These are phyloP conservation scores for Pipistrellus nathusii DNA, from an alignment of 2,797 vertebrate genomes.

Conservation along the genomic window DNA sequence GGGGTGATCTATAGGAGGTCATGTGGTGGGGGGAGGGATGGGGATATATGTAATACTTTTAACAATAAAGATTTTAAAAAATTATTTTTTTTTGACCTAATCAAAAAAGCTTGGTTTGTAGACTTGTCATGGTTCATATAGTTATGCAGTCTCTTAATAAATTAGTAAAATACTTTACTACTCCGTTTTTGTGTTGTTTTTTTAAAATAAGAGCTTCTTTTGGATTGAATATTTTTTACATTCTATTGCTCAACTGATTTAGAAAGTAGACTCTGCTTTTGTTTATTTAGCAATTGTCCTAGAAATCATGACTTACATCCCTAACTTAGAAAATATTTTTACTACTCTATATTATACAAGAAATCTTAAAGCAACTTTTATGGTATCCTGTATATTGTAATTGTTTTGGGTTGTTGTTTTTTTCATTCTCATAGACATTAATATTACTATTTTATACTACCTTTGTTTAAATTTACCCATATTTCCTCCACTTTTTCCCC, in stretches of 20 bases:
- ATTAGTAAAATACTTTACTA: background rate
- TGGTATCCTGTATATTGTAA: background rate
- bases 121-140: background rate
- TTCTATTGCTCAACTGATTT: background rate
- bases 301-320: background rate
- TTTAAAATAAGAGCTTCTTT: background rate
- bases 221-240: slow-evolving; percentile 42
- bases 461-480: background rate
- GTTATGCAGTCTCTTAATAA: background rate
- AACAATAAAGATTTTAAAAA: background rate
- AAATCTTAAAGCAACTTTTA: slow-evolving; percentile 40
- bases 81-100: background rate
- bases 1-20: too few relatives aligned
- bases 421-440: background rate
- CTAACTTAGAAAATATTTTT: slow-evolving; percentile 41
- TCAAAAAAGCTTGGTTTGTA: background rate
- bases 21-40: too few relatives aligned
- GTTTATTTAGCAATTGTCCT: background rate
- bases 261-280: background rate
- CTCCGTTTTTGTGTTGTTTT: background rate
- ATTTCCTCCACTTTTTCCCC: background rate
- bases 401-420: background rate
- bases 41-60: too few relatives aligned
- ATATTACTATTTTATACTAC: background rate
- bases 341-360: background rate